Evolutionary conservation across 2,888 invertebrate genomes (phyloP).

Genomic region (Lepidonotus clava): DNA sequence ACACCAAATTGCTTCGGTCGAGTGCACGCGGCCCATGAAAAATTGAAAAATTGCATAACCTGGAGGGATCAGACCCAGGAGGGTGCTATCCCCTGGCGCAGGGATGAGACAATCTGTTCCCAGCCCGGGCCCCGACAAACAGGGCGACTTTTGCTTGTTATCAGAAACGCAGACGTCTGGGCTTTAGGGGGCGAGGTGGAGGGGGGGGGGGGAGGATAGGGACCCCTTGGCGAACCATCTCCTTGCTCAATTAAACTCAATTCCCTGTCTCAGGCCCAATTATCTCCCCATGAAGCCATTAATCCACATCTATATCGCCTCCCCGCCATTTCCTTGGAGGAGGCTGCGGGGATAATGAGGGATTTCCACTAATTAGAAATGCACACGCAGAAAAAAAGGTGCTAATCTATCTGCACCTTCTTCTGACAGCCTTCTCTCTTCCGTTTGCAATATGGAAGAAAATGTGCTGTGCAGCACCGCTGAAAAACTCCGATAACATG

Average conservation of each 20-base stretch:
- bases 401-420: slow-evolving; percentile 38
- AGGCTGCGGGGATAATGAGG: slow-evolving; percentile 39
- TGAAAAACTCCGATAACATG: slow-evolving; percentile 38
- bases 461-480: neutral
- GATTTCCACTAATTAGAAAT: slow-evolving; percentile 51
- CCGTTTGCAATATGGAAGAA: neutral
- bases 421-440: slow-evolving; percentile 2
- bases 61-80: neutral
- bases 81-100: neutral
- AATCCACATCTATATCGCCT: slow-evolving; percentile 49
- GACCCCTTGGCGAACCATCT: neutral
- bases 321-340: slow-evolving; percentile 29
- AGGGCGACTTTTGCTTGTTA: slow-evolving; percentile 10
- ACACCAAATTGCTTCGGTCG: neutral
- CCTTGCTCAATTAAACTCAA: slow-evolving; percentile 46
- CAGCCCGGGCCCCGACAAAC: neutral
- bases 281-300: slow-evolving; percentile 45
- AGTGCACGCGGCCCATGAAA: neutral
- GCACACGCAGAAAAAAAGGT: slow-evolving; percentile 26
- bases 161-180: neutral
- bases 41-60: neutral
- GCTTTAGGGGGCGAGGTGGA: neutral
- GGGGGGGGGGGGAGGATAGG: neutral
- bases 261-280: slow-evolving; percentile 49
- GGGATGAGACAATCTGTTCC: slow-evolving; percentile 48